Base-by-base conservation (phyloP, 2,113 vertebrate species). In the Trogon melanurus region DNA sequence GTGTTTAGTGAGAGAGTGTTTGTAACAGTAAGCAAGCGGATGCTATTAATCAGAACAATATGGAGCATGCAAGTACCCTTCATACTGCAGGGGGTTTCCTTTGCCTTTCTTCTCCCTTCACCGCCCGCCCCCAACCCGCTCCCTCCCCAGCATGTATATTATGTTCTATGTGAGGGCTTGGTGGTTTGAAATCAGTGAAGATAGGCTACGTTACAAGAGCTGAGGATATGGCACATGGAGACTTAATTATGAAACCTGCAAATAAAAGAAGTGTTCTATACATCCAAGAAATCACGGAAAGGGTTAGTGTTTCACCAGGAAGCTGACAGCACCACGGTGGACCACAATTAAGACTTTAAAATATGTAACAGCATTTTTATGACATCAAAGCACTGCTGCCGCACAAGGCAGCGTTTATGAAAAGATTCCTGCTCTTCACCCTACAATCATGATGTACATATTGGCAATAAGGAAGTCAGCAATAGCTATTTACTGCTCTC, bases 401-500 rank as follows among this genome's bases (percentile, higher is more conserved):
- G 71, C 94, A 95, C 95, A 93, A 96, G 94, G 92, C 93, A 88
- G 66, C 22, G 21, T 89, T 95, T 96, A 92, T 80, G 19, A 83
- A 96, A 96, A 93, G 91, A 92, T 95, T 72, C 62, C 57, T 53
- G 75, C 96, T 89, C 92, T 93, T 97, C 95, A 96, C 95, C 96
- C 96, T 97, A 22, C 95, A 95, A 95, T 93, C 91, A 94, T 50
- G 90, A 91, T 84, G 87, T 92, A 81, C 92, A 48, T 89, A 95
- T 91, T 89, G 96, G 89, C 94, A 96, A 96, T 96, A 95, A 96
- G 96, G 96, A 97, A 97, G 96, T 95, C 93, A 72, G 91, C 93
- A 97, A 97, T 95, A 95, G 94, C 88, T 95, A 96, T 96, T 97
- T 94, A 97, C 88, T 94, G 80, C 94, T 95, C 95, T 97, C 90